Evolutionary conservation across 2,797 vertebrate genomes (phyloP).

Genomic region (Coluber constrictor): DNA sequence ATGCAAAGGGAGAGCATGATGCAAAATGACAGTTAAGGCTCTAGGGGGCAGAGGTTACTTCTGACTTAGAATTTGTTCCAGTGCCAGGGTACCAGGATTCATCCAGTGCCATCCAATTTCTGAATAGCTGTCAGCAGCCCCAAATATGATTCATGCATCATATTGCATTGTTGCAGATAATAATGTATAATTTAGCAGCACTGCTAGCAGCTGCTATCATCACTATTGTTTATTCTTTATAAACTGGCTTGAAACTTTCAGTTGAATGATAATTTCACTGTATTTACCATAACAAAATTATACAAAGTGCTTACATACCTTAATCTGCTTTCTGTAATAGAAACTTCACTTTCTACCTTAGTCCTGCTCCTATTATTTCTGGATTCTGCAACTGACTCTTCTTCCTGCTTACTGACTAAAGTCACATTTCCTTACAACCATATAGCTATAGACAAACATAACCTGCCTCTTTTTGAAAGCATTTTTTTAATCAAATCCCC

Average conservation of each 20-base stretch:
- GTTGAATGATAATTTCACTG: neutral
- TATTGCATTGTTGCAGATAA: neutral
- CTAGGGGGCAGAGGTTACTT: neutral
- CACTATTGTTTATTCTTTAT: neutral
- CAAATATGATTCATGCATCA: neutral
- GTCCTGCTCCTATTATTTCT: neutral
- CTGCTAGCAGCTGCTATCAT: neutral
- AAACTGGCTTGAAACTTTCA: neutral
- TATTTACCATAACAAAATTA: neutral
- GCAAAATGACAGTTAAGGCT: constrained; percentile 19
- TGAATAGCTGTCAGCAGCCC: neutral
- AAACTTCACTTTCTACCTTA: neutral
- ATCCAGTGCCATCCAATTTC: neutral
- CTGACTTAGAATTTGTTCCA: neutral
- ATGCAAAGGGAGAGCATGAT: constrained; percentile 5
- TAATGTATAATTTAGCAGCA: neutral
- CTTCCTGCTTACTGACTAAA: neutral
- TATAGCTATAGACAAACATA: neutral
- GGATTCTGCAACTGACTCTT: neutral
- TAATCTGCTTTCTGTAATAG: neutral
- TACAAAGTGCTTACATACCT: neutral
- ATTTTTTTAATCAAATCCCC: neutral
- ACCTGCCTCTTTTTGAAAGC: neutral
- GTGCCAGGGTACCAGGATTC: neutral
- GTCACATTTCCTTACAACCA: neutral